Evolutionary conservation across 2,888 invertebrate species (phyloP).

Genomic region (Syrphus vitripennis): DNA sequence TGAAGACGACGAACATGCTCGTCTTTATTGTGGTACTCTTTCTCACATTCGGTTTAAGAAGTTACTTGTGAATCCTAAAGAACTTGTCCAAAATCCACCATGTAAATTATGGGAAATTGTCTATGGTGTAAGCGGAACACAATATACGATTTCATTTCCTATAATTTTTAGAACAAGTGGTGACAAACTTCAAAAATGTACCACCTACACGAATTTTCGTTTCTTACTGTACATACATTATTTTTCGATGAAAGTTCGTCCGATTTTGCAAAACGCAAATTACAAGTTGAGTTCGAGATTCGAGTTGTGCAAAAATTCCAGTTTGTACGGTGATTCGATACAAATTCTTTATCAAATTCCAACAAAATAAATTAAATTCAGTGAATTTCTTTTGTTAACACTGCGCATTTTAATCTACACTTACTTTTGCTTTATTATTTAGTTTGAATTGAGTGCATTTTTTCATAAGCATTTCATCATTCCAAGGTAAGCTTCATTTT

Average conservation of each 20-base stretch:
- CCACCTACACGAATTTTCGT: neutral
- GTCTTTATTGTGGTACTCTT: too few relatives aligned
- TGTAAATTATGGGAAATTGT: too few relatives aligned
- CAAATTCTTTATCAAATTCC: neutral
- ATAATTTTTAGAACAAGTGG: neutral
- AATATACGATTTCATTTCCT: conserved; percentile 3
- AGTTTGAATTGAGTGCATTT: conserved; percentile 6
- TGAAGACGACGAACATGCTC: too few relatives aligned
- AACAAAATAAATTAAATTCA: neutral
- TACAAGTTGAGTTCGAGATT: neutral
- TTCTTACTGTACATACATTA: neutral
- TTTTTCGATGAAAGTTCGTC: neutral
- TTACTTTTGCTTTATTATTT: conserved; percentile 4
- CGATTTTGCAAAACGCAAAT: neutral
- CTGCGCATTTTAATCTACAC: neutral
- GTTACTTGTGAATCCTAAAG: too few relatives aligned
- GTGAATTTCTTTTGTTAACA: neutral
- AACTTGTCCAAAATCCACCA: too few relatives aligned
- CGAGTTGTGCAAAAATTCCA: conserved; percentile 3
- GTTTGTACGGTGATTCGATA: neutral
- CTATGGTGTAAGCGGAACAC: too few relatives aligned
- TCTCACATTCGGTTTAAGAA: too few relatives aligned
- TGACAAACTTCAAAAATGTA: neutral
- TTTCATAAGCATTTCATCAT: conserved; percentile 39
- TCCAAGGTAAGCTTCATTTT: conserved; percentile 14